Percentiles rank a stretch among this genome's conserved stretches.
Conservation (phyloP, 2,888 invertebrate genomes). For the Slavum lentiscoides region DNA sequence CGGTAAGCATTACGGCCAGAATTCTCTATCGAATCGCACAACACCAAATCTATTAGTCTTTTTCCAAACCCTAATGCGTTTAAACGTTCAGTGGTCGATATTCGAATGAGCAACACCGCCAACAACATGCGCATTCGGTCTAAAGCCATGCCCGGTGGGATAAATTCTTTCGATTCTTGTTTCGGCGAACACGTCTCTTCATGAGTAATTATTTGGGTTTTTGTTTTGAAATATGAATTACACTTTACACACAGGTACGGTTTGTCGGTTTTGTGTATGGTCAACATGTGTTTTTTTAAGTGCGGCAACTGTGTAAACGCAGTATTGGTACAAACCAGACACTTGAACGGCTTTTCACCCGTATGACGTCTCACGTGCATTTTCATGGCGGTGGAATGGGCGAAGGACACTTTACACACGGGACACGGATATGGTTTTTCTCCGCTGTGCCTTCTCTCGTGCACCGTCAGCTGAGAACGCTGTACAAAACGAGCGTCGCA, state of each 20-base stretch:
- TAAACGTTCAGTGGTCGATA: constrained; percentile 77
- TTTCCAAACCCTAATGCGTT: constrained; percentile 76
- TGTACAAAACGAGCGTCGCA: constrained; percentile 82
- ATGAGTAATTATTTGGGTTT: constrained; percentile 73
- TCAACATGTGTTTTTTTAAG: constrained; percentile 84
- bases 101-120: constrained; percentile 79
- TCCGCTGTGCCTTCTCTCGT: constrained; percentile 81
- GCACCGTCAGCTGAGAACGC: constrained; percentile 81
- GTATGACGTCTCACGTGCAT: constrained; percentile 81
- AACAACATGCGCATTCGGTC: constrained; percentile 78
- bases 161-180: constrained; percentile 58
- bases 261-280: constrained; percentile 77
- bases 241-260: constrained; percentile 79
- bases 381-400: constrained; percentile 83
- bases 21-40: constrained; percentile 75
- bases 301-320: constrained; percentile 83
- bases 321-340: constrained; percentile 63
- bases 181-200: constrained; percentile 54
- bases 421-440: constrained; percentile 81
- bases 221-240: constrained; percentile 74
- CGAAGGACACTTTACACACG: constrained; percentile 78
- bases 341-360: constrained; percentile 80
- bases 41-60: constrained; percentile 78
- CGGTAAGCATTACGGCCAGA: constrained; percentile 73
- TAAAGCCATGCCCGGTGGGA: constrained; percentile 65